phyloP scores from a whole-genome alignment of 2,113 vertebrate genomes.

The Ceyx margarethae region DNA sequence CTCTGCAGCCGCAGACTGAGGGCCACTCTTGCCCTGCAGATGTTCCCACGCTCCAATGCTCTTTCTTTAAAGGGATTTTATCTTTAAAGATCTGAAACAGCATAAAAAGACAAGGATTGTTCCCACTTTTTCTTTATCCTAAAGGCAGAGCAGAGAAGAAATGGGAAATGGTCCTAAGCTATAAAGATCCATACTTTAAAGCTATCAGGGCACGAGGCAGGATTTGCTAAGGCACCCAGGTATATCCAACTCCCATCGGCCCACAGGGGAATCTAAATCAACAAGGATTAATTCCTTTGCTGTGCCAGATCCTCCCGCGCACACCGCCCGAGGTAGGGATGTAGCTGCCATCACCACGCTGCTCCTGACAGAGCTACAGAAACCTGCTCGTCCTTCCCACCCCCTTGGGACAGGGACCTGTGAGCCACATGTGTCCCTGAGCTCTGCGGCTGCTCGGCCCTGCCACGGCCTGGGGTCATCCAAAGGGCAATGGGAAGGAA shows the following conservation, averaged over 20 bases:
- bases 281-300: not conserved
- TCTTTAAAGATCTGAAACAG: not conserved
- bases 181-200: not conserved
- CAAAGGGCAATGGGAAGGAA: rapidly evolving
- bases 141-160: not conserved
- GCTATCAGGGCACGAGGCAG: not conserved
- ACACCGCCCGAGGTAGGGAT: not conserved
- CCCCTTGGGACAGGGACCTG: too few relatives aligned
- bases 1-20: rapidly evolving
- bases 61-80: not conserved
- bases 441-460: not conserved
- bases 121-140: not conserved
- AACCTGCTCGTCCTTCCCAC: not conserved
- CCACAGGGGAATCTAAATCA: not conserved
- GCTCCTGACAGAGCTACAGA: not conserved
- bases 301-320: not conserved
- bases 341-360: not conserved
- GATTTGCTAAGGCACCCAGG: not conserved
- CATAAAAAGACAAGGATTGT: not conserved
- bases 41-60: not conserved
- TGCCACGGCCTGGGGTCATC: too few relatives aligned
- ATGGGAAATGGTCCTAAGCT: not conserved
- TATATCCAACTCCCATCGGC: not conserved
- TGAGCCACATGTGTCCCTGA: too few relatives aligned
- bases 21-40: not conserved